Evolutionary conservation across 1,140 invertebrate species (phyloP).

Genomic region (Ruditapes philippinarum): DNA sequence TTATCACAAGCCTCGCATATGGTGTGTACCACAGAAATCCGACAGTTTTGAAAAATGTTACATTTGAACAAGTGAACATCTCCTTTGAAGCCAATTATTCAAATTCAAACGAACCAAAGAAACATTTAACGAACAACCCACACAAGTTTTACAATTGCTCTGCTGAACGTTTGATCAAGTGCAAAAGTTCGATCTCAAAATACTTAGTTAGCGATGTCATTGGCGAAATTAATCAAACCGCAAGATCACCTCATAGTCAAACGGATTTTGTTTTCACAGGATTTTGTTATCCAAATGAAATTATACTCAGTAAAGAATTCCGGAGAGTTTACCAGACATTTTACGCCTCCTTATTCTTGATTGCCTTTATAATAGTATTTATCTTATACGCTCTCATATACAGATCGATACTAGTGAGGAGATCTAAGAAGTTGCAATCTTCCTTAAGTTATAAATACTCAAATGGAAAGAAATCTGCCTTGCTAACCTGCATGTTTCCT

Average conservation of each 20-base stretch:
- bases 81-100: not conserved
- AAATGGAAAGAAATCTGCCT: conserved; percentile 34
- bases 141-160: not conserved
- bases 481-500: conserved; percentile 21
- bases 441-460: conserved; percentile 16
- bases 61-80: not conserved
- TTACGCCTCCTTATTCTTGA: conserved; percentile 79
- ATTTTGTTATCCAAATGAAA: conserved; percentile 68
- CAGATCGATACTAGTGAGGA: conserved; percentile 75
- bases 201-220: not conserved
- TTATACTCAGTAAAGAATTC: conserved; percentile 70
- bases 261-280: conserved; percentile 54
- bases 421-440: conserved; percentile 67
- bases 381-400: conserved; percentile 82
- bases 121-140: not conserved
- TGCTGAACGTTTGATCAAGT: no score
- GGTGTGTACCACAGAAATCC: conserved; percentile 70
- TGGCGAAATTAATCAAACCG: not conserved
- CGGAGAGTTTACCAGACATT: conserved; percentile 76
- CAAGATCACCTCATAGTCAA: not conserved
- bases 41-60: not conserved
- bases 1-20: conserved; percentile 79
- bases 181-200: not conserved
- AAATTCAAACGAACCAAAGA: not conserved
- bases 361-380: conserved; percentile 77